Evolutionary conservation across 2,113 vertebrate species (phyloP).

Genomic region (Cynopterus brachyotis): DNA sequence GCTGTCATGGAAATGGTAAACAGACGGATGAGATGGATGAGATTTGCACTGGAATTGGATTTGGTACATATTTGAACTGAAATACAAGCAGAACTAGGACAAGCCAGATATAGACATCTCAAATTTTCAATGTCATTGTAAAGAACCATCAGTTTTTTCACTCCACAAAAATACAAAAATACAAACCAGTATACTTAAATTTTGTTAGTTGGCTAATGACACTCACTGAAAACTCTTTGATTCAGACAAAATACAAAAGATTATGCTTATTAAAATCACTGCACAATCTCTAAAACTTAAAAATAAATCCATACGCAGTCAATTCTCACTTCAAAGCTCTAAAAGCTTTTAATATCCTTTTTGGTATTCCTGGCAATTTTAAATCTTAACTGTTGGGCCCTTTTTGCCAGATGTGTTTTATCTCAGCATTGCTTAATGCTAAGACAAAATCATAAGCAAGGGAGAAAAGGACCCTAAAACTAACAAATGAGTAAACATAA

Average conservation of each 20-base stretch:
- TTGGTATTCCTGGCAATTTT: not conserved
- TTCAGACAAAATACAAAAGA: not conserved
- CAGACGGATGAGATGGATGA: not conserved
- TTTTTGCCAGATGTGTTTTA: conserved; percentile 41
- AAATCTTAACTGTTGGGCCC: not conserved
- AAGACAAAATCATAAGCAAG: not conserved
- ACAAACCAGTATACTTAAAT: not conserved
- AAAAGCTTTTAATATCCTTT: conserved; percentile 6
- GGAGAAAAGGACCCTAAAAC: not conserved
- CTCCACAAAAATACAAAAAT: not conserved
- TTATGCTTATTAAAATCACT: not conserved
- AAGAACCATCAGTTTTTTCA: not conserved
- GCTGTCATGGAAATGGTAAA: not conserved
- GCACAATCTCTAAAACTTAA: not conserved
- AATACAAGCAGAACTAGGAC: conserved; percentile 2
- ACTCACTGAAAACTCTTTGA: not conserved
- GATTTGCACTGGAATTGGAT: not conserved
- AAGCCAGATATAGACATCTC: not conserved
- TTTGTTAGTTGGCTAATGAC: not conserved
- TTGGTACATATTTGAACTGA: not conserved
- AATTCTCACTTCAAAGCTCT: not conserved
- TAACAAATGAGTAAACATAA: conserved; percentile 60
- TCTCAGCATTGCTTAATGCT: not conserved
- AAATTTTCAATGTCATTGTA: not conserved
- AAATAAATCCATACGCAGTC: conserved; percentile 9